Base-by-base conservation (phyloP, 2,113 vertebrate genomes). In the Spheniscus mendiculus region DNA sequence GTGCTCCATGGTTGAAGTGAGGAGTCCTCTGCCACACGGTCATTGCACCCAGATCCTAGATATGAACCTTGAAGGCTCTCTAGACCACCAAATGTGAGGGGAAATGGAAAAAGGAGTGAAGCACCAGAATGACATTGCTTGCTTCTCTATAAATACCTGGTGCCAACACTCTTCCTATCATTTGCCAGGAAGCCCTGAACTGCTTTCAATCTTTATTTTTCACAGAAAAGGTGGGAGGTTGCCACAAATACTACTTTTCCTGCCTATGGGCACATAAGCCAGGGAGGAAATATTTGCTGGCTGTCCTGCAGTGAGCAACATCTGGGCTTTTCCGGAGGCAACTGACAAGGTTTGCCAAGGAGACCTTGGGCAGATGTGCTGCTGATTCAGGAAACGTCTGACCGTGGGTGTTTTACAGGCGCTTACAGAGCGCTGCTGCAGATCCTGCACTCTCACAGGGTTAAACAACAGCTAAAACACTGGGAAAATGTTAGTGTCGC, bases 261-360 rank as follows among this genome's bases (percentile, higher is more conserved):
- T 79, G 70, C 70, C 52, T 90, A 44, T 47, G 38, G 88, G 70
- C 65, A 49, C 20, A 30, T 12, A n/a, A 81, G 11, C 20, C 65
- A 55, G 34, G 55, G 42, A 93, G 61, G 55, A 89, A 87, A 63
- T 87, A 79, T 62, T 94, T 95, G 19, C 72, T 94, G 86, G 67
- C 89, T 93, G 77, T 50, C 59, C 76, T 4, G 6, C 52, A 90
- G 78, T 61, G 2, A 0, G 32, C 44, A 83, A 25, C 0, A 2
- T 61, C 71, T 66, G 71, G 80, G 83, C 53, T 92, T 72, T 79
- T 92, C 86, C 89, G 88, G 76, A 83, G 49, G 74, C 53, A 47
- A 82, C 58, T 56, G 70, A 34, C 3, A 12, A 85, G 61, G 29
- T 67, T 83, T 85, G 70, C 82, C 70, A 66, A 77, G 79, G 83